phyloP scores from a whole-genome alignment of 2,113 vertebrate species.

The Melanerpes formicivorus region DNA sequence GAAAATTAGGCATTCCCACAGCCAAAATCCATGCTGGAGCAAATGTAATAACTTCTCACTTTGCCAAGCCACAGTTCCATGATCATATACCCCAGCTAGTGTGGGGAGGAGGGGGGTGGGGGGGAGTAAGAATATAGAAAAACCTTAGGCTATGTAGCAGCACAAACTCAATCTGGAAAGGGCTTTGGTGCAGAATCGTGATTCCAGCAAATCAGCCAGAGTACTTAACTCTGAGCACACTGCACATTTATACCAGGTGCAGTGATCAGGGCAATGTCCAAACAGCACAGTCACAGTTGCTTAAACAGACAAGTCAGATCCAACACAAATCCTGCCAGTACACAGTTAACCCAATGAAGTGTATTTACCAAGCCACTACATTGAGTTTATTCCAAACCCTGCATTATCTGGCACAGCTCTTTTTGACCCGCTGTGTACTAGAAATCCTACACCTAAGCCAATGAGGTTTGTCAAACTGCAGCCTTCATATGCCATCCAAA shows the following conservation, averaged over 20 bases:
- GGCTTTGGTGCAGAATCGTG: not conserved
- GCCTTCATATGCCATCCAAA: accelerated
- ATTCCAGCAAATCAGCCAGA: not conserved
- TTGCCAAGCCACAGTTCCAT: not conserved
- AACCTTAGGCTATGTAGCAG: not conserved
- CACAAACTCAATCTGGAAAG: not conserved
- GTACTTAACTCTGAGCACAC: not conserved
- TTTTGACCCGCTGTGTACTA: not conserved
- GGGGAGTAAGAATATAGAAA: not conserved
- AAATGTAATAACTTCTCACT: not conserved
- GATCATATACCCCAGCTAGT: not conserved
- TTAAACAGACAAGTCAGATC: not conserved
- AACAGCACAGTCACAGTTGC: not conserved
- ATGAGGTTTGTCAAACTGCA: not conserved
- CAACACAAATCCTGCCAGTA: not conserved
- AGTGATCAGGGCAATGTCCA: not conserved
- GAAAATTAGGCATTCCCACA: not conserved
- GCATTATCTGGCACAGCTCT: not conserved
- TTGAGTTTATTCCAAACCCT: not conserved
- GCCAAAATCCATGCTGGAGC: not conserved
- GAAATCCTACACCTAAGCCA: not conserved
- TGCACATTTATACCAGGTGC: not conserved
- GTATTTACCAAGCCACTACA: not conserved
- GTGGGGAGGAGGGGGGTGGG: accelerated
- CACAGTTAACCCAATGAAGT: not conserved